A percentile compares a stretch with the other conserved stretches of the same genome.
Conservation (phyloP, 1,140 invertebrate genomes). For the Drosophila sucinea region DNA sequence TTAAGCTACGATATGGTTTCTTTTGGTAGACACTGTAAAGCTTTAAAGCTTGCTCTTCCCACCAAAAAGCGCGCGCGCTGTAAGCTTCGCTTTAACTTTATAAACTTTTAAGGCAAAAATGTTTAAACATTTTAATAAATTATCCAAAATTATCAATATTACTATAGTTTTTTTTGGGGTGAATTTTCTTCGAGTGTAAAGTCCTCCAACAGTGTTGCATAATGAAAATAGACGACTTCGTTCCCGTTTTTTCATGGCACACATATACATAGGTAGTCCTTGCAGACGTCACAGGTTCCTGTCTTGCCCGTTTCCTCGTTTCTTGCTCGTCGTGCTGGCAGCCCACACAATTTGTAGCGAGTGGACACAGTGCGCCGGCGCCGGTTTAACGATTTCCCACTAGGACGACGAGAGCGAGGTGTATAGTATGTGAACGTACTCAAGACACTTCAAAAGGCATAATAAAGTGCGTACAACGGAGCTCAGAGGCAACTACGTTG, state of each 20-base stretch:
- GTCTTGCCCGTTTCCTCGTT: constrained; percentile 40
- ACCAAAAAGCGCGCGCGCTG: too few relatives aligned
- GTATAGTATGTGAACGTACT: constrained; percentile 20
- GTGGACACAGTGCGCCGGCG: constrained; percentile 41
- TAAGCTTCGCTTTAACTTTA: neutral
- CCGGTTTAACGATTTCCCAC: constrained; percentile 70
- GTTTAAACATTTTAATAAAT: too few relatives aligned
- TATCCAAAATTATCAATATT: too few relatives aligned
- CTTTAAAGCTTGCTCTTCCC: constrained; percentile 4
- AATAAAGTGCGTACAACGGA: constrained; percentile 53
- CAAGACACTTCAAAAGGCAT: constrained; percentile 54
- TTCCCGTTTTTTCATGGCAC: neutral
- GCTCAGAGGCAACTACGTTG: constrained; percentile 56
- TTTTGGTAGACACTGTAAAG: constrained; percentile 13
- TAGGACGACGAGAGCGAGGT: constrained; percentile 27
- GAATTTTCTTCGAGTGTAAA: neutral
- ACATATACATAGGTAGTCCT: neutral
- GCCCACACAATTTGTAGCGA: constrained; percentile 49
- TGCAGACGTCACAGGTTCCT: constrained; percentile 56
- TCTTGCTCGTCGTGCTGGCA: constrained; percentile 21
- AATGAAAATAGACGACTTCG: neutral
- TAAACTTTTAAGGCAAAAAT: neutral
- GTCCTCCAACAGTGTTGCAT: constrained; percentile 29
- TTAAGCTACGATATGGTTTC: neutral
- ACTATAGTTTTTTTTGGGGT: too few relatives aligned